A percentile compares a stretch with the other conserved stretches of the same genome.
Conservation (phyloP, 2,797 vertebrate genomes). For the Dryobates pubescens region DNA sequence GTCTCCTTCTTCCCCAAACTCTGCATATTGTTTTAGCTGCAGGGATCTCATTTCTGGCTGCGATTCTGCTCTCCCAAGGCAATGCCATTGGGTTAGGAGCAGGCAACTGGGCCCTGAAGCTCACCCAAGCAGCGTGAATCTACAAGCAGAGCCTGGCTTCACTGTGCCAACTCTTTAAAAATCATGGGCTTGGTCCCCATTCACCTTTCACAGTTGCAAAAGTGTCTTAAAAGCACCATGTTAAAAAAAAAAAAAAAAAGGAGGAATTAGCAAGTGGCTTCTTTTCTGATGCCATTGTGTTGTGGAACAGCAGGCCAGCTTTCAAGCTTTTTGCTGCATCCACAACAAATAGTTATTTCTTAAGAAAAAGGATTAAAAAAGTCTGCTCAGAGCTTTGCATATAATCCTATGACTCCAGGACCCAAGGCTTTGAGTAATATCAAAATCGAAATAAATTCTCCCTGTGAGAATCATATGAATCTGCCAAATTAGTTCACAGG, state of each 20-base stretch:
- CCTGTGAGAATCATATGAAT: slow-evolving; percentile 69
- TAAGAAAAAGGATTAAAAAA: slow-evolving; percentile 70
- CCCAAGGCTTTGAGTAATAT: slow-evolving; percentile 72
- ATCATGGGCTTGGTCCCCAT: slow-evolving; percentile 39
- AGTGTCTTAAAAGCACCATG: slow-evolving; percentile 57
- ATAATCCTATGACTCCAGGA: slow-evolving; percentile 68
- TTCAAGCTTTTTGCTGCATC: slow-evolving; percentile 58
- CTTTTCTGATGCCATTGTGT: slow-evolving; percentile 59
- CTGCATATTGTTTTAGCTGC: neutral
- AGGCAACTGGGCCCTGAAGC: neutral
- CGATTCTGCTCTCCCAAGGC: neutral
- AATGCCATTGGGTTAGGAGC: neutral
- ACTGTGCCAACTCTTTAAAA: neutral
- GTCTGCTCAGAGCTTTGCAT: slow-evolving; percentile 67
- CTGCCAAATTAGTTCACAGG: slow-evolving; percentile 72
- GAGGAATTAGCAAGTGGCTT: slow-evolving; percentile 40
- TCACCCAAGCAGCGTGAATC: neutral
- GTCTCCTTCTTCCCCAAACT: neutral
- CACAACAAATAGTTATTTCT: slow-evolving; percentile 68
- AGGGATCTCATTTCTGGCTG: neutral
- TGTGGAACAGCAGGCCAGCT: slow-evolving; percentile 61
- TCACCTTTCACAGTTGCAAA: slow-evolving; percentile 39
- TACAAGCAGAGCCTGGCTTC: neutral
- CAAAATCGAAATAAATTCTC: slow-evolving; percentile 72
- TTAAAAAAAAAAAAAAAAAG: neutral